Evolutionary conservation across 2,113 vertebrate genomes (phyloP).

Genomic region (Procavia capensis): DNA sequence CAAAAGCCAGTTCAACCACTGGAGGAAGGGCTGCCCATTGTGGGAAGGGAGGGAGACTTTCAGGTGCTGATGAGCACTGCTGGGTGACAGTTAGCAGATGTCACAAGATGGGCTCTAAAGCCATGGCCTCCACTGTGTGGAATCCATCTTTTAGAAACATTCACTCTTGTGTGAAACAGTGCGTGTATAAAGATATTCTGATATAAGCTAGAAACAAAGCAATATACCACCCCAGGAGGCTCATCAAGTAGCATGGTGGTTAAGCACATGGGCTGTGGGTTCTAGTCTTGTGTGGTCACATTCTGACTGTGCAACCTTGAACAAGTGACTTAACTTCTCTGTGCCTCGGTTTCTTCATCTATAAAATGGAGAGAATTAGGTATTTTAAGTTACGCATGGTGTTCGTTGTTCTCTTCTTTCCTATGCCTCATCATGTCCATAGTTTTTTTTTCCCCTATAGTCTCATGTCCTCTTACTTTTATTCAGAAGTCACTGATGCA

Average conservation of each 20-base stretch:
- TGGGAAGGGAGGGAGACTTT: background rate
- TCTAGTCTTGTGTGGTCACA: background rate
- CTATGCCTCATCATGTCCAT: fast-evolving
- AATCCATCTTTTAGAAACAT: background rate
- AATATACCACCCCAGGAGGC: background rate
- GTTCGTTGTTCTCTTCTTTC: background rate
- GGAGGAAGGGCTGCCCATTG: background rate
- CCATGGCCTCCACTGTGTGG: background rate
- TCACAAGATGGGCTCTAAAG: background rate
- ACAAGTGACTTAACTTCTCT: background rate
- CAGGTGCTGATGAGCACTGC: fast-evolving
- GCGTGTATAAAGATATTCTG: background rate
- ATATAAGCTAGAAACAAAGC: background rate
- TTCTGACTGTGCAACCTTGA: background rate
- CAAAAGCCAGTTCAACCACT: background rate
- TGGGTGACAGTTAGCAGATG: background rate
- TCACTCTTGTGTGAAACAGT: background rate
- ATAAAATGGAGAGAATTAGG: background rate
- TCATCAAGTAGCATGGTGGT: background rate
- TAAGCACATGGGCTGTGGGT: background rate
- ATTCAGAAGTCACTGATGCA: background rate
- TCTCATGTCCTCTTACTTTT: background rate
- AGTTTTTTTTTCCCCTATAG: background rate
- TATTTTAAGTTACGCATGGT: background rate
- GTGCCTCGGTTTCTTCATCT: background rate